Percentiles rank a stretch among this genome's conserved stretches.
Conservation (phyloP, 2,888 invertebrate genomes). For the Andrena bucephala region DNA sequence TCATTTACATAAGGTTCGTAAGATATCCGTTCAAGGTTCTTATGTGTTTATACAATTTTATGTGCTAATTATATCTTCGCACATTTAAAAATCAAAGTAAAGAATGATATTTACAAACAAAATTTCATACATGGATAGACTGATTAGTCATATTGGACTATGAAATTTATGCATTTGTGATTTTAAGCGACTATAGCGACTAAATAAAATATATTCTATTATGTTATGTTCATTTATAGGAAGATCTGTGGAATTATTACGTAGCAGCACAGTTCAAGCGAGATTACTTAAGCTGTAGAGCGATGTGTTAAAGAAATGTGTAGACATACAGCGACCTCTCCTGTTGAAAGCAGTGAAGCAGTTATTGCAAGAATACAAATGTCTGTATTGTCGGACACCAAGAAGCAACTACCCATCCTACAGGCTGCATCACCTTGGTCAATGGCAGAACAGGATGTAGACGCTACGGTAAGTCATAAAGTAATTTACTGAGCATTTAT, state of each 20-base stretch:
- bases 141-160: background rate
- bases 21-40: conserved; percentile 23
- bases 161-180: background rate
- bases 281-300: background rate
- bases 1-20: background rate
- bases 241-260: background rate
- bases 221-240: conserved; percentile 17
- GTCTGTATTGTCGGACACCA: conserved; percentile 66
- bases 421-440: conserved; percentile 26
- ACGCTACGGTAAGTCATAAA: conserved; percentile 24
- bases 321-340: conserved; percentile 68
- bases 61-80: background rate
- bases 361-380: conserved; percentile 70
- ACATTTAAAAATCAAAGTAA: background rate
- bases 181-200: background rate
- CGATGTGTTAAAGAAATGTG: conserved; percentile 68
- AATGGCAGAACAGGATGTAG: conserved; percentile 38
- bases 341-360: conserved; percentile 69
- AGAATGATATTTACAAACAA: background rate
- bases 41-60: conserved; percentile 2
- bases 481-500: background rate
- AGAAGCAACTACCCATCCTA: conserved; percentile 54
- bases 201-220: background rate
- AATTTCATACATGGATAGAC: background rate
- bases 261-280: background rate